Evolutionary conservation across 2,888 invertebrate genomes (phyloP).

Genomic region (Folsomia candida): DNA sequence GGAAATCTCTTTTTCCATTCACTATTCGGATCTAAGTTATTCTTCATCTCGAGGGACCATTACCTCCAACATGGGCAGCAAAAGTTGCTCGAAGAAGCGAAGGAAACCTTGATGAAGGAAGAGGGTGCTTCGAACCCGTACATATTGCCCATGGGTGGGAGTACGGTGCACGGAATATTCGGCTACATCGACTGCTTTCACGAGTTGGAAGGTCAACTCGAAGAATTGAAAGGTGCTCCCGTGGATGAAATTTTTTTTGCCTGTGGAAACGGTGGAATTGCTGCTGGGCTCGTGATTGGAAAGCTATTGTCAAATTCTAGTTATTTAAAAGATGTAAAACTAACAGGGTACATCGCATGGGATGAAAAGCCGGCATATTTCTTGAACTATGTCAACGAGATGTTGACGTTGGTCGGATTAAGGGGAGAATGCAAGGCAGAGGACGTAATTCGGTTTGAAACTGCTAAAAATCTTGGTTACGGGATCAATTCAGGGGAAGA

Average conservation of each 20-base stretch:
- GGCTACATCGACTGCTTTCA: slow-evolving; percentile 12
- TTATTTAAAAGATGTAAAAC: slow-evolving; percentile 10
- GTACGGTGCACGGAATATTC: slow-evolving; percentile 8
- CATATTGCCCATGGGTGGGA: slow-evolving; percentile 18
- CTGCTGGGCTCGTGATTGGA: slow-evolving; percentile 15
- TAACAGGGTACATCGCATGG: slow-evolving; percentile 16
- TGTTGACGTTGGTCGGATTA: slow-evolving; percentile 6
- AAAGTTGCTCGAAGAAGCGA: slow-evolving; percentile 8
- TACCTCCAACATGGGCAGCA: slow-evolving; percentile 13
- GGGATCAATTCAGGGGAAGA: slow-evolving; percentile 12
- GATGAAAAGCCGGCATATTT: slow-evolving; percentile 5
- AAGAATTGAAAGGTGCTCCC: background rate
- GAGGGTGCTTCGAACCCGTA: slow-evolving; percentile 3
- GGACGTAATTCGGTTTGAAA: slow-evolving; percentile 10
- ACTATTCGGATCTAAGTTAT: slow-evolving; percentile 12
- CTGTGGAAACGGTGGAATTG: slow-evolving; percentile 17
- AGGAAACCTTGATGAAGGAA: background rate
- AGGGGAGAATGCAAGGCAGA: background rate
- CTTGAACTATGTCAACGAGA: slow-evolving; percentile 7
- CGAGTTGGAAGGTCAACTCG: slow-evolving; percentile 7
- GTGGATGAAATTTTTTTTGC: slow-evolving; percentile 7
- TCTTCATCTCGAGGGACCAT: slow-evolving; percentile 6
- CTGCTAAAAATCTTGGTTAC: slow-evolving; percentile 4
- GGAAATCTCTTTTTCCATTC: slow-evolving; percentile 18
- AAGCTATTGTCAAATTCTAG: slow-evolving; percentile 4